Evolutionary conservation across 1,140 invertebrate genomes (phyloP).

Genomic region (Atopsyche davidsoni): DNA sequence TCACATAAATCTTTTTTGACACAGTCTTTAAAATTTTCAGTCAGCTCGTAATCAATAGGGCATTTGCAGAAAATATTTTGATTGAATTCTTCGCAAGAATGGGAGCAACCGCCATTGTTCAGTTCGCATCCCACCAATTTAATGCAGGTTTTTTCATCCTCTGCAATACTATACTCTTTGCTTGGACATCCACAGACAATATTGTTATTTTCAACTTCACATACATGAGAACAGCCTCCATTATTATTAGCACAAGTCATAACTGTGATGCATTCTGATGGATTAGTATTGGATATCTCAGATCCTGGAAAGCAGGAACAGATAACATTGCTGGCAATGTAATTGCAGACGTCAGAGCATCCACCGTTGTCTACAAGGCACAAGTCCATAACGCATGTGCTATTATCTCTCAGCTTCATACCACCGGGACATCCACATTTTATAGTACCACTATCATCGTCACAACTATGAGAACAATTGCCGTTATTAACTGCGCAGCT

Average conservation of each 20-base stretch:
- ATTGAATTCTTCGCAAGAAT: conserved; percentile 37
- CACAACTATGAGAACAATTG: conserved; percentile 9
- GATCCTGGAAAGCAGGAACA: conserved; percentile 53
- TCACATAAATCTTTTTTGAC: conserved; percentile 60
- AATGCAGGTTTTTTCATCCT: conserved; percentile 32
- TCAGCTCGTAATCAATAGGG: conserved; percentile 43
- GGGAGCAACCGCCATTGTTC: conserved; percentile 44
- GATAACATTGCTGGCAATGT: conserved; percentile 54
- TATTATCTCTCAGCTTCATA: not conserved
- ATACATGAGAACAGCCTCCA: conserved; percentile 61
- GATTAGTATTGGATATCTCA: conserved; percentile 39
- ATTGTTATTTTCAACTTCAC: conserved; percentile 63
- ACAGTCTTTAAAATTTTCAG: conserved; percentile 42
- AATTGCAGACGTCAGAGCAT: conserved; percentile 56
- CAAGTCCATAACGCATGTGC: conserved; percentile 4
- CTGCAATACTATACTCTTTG: conserved; percentile 36
- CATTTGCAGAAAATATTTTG: conserved; percentile 46
- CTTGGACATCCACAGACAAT: conserved; percentile 52
- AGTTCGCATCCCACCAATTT: not conserved
- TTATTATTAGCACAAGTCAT: conserved; percentile 61
- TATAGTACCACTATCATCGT: not conserved
- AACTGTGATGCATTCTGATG: conserved; percentile 46
- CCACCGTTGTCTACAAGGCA: conserved; percentile 47
- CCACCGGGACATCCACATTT: not conserved
- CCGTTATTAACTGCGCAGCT: conserved; percentile 35